A percentile compares a stretch with the other conserved stretches of the same genome.
Evolutionary conservation across 2,888 invertebrate species (phyloP).

Genomic region (Belgica antarctica): DNA sequence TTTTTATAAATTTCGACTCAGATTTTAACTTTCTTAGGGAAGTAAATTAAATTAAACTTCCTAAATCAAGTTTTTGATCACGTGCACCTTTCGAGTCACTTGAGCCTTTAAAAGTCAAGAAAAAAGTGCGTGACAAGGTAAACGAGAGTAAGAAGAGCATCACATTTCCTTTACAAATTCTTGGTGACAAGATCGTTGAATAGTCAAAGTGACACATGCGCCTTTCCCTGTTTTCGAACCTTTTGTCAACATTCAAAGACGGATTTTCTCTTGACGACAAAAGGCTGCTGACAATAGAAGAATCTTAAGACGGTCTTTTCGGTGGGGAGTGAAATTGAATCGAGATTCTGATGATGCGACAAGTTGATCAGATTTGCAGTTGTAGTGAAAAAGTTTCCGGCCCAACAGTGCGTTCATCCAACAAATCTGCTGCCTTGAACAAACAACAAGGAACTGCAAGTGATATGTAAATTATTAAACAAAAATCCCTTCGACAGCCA

Average conservation of each 20-base stretch:
- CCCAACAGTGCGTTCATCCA: slow-evolving; percentile 36
- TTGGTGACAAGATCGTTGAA: not conserved
- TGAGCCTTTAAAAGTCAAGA: slow-evolving; percentile 3
- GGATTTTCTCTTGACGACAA: not conserved
- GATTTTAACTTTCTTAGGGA: too few species aligned
- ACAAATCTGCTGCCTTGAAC: not conserved
- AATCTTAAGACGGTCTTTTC: not conserved
- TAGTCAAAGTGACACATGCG: slow-evolving; percentile 39
- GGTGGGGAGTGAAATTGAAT: not conserved
- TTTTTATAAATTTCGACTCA: too few species aligned
- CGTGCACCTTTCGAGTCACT: too few species aligned
- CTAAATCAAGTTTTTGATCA: too few species aligned
- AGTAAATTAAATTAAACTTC: too few species aligned
- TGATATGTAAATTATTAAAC: slow-evolving; percentile 24
- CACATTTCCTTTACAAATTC: slow-evolving; percentile 15
- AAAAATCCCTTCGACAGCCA: not conserved
- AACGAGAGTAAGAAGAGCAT: too few species aligned
- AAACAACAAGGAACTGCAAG: not conserved
- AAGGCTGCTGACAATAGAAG: not conserved
- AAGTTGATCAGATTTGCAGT: slow-evolving; percentile 9
- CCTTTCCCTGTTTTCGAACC: not conserved
- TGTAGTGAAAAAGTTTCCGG: not conserved
- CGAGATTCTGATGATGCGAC: not conserved
- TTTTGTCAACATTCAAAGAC: not conserved
- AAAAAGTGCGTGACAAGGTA: too few species aligned